Base-by-base conservation (phyloP, 2,113 vertebrate genomes). In the Oryzias curvinotus region DNA sequence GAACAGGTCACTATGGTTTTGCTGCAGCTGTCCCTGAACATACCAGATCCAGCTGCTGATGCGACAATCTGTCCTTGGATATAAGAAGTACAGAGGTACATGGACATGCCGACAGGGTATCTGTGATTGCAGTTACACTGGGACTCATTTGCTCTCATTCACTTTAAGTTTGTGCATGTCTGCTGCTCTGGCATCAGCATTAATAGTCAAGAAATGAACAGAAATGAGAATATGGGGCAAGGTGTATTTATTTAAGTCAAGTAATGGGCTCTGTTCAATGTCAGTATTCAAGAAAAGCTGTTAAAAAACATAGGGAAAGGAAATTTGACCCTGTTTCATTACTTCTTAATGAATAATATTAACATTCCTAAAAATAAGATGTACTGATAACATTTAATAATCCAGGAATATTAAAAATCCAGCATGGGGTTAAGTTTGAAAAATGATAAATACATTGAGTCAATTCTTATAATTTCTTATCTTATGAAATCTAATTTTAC, bases 31-130 rank as follows among this genome's bases (percentile, higher is more conserved):
- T 28, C 8, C 56, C 62, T 70, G 70, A 78, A 74, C 85, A 74
- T 77, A 78, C 62, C 65, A 52, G 70, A 70, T 69, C 43, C 78
- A 72, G 73, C 77, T 82, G 81, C 75, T 85, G 52, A 62, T 51
- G 59, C 18, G 52, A 68, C 25, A 44, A 70, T 57, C 64, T 54
- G 30, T 63, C 57, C 69, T 53, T 69, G 23, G 46, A 57, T 56
- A 72, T 26, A 15, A 44, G 44, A 55, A 57, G 53, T 49, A 41
- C 51, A 42, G 46, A 17, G 5, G 63, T 47, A n/a, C 18, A 13
- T 18, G 63, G 49, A 64, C 49, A 36, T 2, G 17, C 19, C 48
- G 19, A 19, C 50, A 48, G 25, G 52, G 49, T 21, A 65, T 62
- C 68, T 81, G 50, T 53, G 7, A 50, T 60, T 62, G 47, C 75